These are phyloP conservation scores for Pachycephus smyrnensis DNA, from an alignment of 2,888 invertebrate species.

Conservation along the genomic window DNA sequence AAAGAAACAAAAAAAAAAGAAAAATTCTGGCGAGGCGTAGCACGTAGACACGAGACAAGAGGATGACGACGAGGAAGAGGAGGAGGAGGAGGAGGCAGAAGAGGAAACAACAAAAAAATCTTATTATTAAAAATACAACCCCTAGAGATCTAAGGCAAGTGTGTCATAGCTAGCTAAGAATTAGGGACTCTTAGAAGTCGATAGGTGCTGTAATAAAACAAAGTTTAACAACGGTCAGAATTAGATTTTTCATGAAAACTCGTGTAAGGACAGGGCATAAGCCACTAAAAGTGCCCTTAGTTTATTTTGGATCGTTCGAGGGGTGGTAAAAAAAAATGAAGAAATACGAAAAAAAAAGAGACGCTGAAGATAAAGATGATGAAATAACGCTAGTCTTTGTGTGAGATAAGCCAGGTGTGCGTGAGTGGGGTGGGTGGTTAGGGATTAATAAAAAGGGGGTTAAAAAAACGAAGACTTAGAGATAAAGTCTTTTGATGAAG, in stretches of 20 bases:
- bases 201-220: constrained; percentile 74
- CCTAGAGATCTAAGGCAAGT: constrained; percentile 71
- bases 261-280: constrained; percentile 62
- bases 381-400: constrained; percentile 60
- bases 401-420: constrained; percentile 46
- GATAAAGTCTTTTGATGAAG: background rate
- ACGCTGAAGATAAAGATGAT: background rate
- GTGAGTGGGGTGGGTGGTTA: constrained; percentile 54
- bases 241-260: constrained; percentile 72
- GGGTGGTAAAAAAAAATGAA: constrained; percentile 10
- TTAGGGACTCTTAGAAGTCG: constrained; percentile 63
- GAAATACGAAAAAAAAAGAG: constrained; percentile 16
- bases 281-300: constrained; percentile 66
- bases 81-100: background rate
- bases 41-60: constrained; percentile 36
- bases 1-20: constrained; percentile 12
- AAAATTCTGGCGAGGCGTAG: constrained; percentile 45
- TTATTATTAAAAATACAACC: constrained; percentile 14
- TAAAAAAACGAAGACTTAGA: constrained; percentile 13
- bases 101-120: background rate
- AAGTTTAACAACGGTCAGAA: constrained; percentile 73
- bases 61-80: background rate
- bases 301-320: constrained; percentile 63
- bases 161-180: constrained; percentile 66
- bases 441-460: constrained; percentile 48